Percentiles rank a stretch among this genome's conserved stretches.
These are phyloP conservation scores for Oncopodura yosiiana DNA, from an alignment of 1,140 invertebrate genomes.

Conservation along the genomic window DNA sequence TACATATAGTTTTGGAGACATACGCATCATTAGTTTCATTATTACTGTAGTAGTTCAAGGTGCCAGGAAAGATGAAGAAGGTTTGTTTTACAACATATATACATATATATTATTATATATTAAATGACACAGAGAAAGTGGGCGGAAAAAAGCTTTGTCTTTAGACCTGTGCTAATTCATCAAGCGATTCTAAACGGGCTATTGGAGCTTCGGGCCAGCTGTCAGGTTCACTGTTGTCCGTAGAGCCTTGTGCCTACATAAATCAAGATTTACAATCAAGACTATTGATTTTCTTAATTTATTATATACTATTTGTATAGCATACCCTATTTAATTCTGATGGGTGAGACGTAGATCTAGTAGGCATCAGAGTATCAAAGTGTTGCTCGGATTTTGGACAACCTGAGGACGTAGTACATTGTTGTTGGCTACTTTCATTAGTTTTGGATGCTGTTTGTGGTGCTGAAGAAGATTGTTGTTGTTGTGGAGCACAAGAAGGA, in stretches of 20 bases:
- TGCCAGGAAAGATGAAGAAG: too few relatives aligned
- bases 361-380: slow-evolving; percentile 26
- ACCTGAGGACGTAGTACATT: too few relatives aligned
- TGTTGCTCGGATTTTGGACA: slow-evolving; percentile 1
- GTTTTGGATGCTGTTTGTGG: slow-evolving; percentile 8
- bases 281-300: not conserved
- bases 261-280: not conserved
- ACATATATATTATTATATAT: too few relatives aligned
- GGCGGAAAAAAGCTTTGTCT: too few relatives aligned
- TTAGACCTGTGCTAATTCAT: slow-evolving; percentile 52
- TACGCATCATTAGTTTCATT: too few relatives aligned
- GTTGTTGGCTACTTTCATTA: slow-evolving; percentile 1
- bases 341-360: slow-evolving; percentile 29
- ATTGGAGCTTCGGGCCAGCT: slow-evolving; percentile 51
- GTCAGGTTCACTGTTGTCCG: slow-evolving; percentile 42
- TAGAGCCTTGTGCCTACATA: slow-evolving; percentile 17
- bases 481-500: not conserved
- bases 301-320: not conserved
- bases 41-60: too few relatives aligned
- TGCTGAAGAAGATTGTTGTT: slow-evolving; percentile 26
- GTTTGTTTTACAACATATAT: too few relatives aligned
- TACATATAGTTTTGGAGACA: too few relatives aligned
- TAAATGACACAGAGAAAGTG: too few relatives aligned
- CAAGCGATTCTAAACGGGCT: slow-evolving; percentile 54
- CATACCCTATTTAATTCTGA: slow-evolving; percentile 32